These are phyloP conservation scores for Prionailurus viverrinus DNA, from an alignment of 2,113 vertebrate species.

Conservation along the genomic window DNA sequence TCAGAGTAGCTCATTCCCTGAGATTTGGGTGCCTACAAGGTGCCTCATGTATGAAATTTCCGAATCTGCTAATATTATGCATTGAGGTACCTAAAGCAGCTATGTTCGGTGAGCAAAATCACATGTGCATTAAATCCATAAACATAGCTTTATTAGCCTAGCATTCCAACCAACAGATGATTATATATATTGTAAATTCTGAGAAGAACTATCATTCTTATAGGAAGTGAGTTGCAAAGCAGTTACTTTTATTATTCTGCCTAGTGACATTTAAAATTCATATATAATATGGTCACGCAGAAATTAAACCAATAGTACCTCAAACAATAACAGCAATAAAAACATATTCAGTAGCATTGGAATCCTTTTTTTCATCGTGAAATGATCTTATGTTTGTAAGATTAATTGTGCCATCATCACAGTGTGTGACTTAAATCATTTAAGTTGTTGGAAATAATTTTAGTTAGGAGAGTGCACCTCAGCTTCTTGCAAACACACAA, in stretches of 20 bases:
- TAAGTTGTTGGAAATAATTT: conserved; percentile 55
- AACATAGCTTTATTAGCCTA: neutral
- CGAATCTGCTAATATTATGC: neutral
- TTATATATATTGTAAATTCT: conserved; percentile 37
- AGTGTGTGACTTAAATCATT: neutral
- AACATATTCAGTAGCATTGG: neutral
- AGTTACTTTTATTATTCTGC: neutral
- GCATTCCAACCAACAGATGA: neutral
- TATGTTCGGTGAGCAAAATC: neutral
- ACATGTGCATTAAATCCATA: neutral
- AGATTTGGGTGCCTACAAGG: neutral
- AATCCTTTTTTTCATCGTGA: neutral
- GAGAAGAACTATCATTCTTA: neutral
- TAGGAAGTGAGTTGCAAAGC: conserved; percentile 29
- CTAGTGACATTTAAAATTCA: conserved; percentile 23
- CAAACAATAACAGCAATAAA: neutral
- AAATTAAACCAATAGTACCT: neutral
- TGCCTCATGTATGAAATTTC: conserved; percentile 10
- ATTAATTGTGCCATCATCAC: conserved; percentile 18
- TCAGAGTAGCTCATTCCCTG: neutral
- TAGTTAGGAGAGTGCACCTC: neutral
- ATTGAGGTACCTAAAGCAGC: neutral
- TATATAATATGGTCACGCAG: neutral
- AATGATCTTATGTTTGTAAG: neutral
- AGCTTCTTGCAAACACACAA: conserved; percentile 6